Evolutionary conservation across 2,888 invertebrate species (phyloP), one percentile per base, ranked within the genome.

Genomic region (Xestia xanthographa): DNA sequence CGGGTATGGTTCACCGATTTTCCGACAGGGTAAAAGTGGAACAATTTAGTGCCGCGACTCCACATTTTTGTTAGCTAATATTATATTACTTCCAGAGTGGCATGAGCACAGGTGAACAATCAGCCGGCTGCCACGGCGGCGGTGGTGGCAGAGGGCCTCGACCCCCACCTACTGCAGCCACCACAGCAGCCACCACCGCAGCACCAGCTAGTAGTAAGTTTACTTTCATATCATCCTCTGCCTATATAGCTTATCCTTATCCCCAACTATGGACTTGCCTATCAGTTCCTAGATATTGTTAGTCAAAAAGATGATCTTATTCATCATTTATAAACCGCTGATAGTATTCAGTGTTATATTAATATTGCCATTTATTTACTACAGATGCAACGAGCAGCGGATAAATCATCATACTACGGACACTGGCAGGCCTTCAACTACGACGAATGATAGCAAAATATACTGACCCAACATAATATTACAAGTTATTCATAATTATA

Each of bases 301-400:
- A 20, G 17, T 60, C 20, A 60, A 34, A 4, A 29, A 60, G 3
- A 60, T 34, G 14, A 14, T 17, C 6, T 17, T 6, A 29, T 34
- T 56, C 26, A 26, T 53, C n/a, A n/a, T n/a, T n/a, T n/a, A 53
- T n/a, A 53, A 53, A 11, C n/a, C 53, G 12, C n/a, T 53, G 11
- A 50, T n/a, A 50, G 12, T 53, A 56, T 26, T 56, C 56, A 5
- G 56, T 56, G n/a, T 6, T n/a, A 5, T 14, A 17, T 26, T 34
- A 43, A 45, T 26, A 53, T 43, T 26, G 14, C 5, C 2, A 0
- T 38, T 38, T 45, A 22, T 62, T 56, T 66, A 5, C 82, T 26
- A 20, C 67, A 79, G 79, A 50, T 67, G 41, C 82, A 3, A 79
- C 79, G 0, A 76, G 82, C 29, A 79, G 77, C 67, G 77, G 77